phyloP scores from a whole-genome alignment of 2,797 vertebrate species.

The Oryzias dopingdopingensis region DNA sequence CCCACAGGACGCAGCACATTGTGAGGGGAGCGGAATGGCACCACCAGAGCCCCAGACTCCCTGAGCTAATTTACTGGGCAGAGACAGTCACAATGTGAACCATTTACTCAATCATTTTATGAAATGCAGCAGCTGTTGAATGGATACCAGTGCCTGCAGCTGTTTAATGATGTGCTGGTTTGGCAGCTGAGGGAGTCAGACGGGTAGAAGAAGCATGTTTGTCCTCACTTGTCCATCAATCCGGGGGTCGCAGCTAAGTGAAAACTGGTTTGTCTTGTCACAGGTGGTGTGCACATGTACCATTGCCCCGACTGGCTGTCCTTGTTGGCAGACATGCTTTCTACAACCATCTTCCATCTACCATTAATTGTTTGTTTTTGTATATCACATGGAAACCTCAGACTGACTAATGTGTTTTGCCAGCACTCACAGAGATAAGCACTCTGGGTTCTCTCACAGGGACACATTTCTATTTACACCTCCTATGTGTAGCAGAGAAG shows the following conservation, averaged over 20 bases:
- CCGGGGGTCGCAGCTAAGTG: constrained; percentile 17
- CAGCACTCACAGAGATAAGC: constrained; percentile 63
- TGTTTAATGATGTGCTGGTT: constrained; percentile 52
- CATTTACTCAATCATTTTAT: constrained; percentile 41
- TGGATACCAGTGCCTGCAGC: constrained; percentile 47
- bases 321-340: not conserved
- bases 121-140: constrained; percentile 59
- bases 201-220: constrained; percentile 20
- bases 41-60: constrained; percentile 26
- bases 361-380: constrained; percentile 37
- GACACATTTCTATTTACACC: constrained; percentile 73
- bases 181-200: constrained; percentile 43
- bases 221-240: constrained; percentile 19
- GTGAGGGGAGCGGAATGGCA: constrained; percentile 11
- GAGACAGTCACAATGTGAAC: constrained; percentile 34
- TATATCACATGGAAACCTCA: constrained; percentile 45
- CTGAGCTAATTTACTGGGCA: constrained; percentile 50
- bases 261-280: constrained; percentile 28
- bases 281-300: constrained; percentile 8
- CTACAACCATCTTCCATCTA: constrained; percentile 4
- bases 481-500: constrained; percentile 47
- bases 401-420: constrained; percentile 72
- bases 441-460: constrained; percentile 57
- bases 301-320: not conserved
- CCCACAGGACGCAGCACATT: constrained; percentile 32